Evolutionary conservation across 1,140 invertebrate genomes (phyloP), one percentile per base, ranked within the genome.

Genomic region (Leptopilina clavipes): DNA sequence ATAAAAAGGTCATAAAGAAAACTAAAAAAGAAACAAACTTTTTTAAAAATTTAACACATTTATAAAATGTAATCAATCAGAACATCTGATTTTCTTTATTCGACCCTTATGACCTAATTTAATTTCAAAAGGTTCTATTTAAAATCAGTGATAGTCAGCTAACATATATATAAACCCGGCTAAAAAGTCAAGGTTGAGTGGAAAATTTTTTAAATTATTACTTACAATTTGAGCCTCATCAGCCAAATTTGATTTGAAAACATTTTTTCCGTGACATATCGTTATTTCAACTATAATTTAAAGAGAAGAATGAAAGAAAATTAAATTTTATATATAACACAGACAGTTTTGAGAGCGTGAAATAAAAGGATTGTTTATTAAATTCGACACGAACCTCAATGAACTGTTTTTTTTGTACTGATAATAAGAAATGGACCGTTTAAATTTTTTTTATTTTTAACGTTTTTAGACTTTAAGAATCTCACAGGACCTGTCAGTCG

Each of bases 221-320:
- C 89, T 90, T 83, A 90, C 89, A 85, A 87, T 88, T 88, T 79
- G 80, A 87, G 87, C 87, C 86, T 88, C 87, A 88, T 89, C 84
- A 88, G 88, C 86, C 85, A 86, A 87, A 83, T 88, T 82, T 84
- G 78, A 86, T 81, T 72, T 83, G 77, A 79, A 81, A 81, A 86
- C 87, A 85, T 86, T 90, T 81, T 83, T 83, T 87, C 80, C 81
- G 83, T 84, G 83, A 89, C 86, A 86, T 89, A 80, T 79, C 84
- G 81, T 72, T 31, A 65, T 65, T 22, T n/a, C 59, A 31, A 65
- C 22, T 22, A 73, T 22, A 71, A 65, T 48, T 22, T 70, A 75
- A 48, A 22, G 44, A 74, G 70, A 70, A 70, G 19, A 37, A 56
- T 45, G 43, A 12, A 44, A 19, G 44, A 71, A 9, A 37, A 74